Base-by-base conservation (phyloP, 2,797 vertebrate genomes). In the Acanthornis magna region DNA sequence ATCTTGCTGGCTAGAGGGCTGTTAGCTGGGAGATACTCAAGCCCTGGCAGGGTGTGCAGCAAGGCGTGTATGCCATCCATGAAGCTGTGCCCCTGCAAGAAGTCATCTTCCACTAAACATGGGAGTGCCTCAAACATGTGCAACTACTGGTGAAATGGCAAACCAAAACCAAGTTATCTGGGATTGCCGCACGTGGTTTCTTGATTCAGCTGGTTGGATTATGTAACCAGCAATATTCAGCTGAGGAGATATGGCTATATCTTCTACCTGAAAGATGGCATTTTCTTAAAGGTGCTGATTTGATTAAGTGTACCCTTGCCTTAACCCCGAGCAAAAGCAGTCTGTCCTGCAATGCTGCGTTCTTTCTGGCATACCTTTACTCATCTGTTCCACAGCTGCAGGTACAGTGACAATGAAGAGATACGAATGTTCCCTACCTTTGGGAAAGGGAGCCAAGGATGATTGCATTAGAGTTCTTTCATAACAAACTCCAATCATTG, bases 401-500 rank as follows among this genome's bases (percentile, higher is more conserved):
- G 30, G 34, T 75, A 67, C 0, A 3, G n/a, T 23, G 66, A 47
- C 65, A 75, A 8, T 7, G 48, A 60, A 54, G 54, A 81, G 75
- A 45, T n/a, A 22, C 0, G 1, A 60, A 79, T 0, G 0, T 71
- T 88, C 60, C 73, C 53, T 74, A 36, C 50, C 63, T 88, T 90
- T 95, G 83, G 62, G 0, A 3, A 72, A 89, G 29, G 22, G 30
- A 87, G 38, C 57, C 34, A n/a, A 13, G 32, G 55, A 84, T 3
- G 20, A 76, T 79, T 4, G 1, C 1, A 0, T 81, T 63, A 47
- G 34, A 36, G 45, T 40, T 95, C 91, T 94, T 93, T 74, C 53
- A 78, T 57, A 85, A 95, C 70, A 61, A 94, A 92, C 80, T 90
- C 61, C 83, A 93, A 92, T 96, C 94, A 96, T 34, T 21, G 17